Conservation (phyloP, 2,888 invertebrate genomes). For the Ophioninae sp. region DNA sequence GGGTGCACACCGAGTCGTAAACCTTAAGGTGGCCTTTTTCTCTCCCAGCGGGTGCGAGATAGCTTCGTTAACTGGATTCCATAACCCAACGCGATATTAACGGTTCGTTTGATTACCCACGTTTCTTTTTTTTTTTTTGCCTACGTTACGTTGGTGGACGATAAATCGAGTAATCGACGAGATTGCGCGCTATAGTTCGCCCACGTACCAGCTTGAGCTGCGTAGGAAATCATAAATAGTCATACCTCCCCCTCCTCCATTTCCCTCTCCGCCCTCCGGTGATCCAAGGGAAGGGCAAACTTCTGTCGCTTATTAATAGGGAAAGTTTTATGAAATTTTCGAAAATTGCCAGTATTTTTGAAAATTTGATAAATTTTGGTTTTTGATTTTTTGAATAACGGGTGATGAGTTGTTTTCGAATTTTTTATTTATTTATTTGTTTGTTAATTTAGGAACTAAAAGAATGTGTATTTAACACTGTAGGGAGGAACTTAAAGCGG, state of each 20-base stretch:
- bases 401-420: too few relatives aligned
- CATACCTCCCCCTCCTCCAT: background rate
- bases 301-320: constrained; percentile 42
- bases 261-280: background rate
- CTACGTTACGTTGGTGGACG: constrained; percentile 16
- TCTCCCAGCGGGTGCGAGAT: constrained; percentile 48
- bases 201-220: constrained; percentile 53
- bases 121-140: background rate
- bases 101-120: constrained; percentile 37
- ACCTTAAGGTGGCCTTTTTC: constrained; percentile 29
- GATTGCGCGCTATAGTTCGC: constrained; percentile 35
- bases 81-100: constrained; percentile 42
- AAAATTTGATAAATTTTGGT: too few relatives aligned
- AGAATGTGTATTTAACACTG: too few relatives aligned
- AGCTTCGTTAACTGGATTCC: constrained; percentile 61
- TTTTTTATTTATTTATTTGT: too few relatives aligned
- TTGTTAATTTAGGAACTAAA: too few relatives aligned
- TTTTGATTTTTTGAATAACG: too few relatives aligned
- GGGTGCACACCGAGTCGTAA: background rate
- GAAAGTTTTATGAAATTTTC: background rate
- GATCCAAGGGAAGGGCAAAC: background rate
- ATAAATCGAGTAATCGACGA: constrained; percentile 62
- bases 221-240: constrained; percentile 59
- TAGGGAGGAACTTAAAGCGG: too few relatives aligned
- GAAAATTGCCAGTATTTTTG: too few relatives aligned